phyloP scores from a whole-genome alignment of 2,888 invertebrate species.

The Heliconius sara region DNA sequence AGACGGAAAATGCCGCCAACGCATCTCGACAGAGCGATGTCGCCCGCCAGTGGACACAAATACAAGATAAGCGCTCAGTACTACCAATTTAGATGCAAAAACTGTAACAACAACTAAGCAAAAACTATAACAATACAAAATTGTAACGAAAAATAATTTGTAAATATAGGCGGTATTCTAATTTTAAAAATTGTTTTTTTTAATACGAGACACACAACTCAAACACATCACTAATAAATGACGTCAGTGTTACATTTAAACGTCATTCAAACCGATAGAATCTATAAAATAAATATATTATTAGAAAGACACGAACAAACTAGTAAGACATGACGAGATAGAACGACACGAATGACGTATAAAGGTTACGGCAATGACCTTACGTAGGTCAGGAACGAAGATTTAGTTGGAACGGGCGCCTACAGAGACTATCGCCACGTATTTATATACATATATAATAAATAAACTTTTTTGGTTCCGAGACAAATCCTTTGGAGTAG shows the following conservation, averaged over 20 bases:
- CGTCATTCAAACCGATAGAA: neutral
- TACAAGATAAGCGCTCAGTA: neutral
- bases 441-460: neutral
- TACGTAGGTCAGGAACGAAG: conserved; percentile 20
- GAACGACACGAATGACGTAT: conserved; percentile 2
- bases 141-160: neutral
- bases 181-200: neutral
- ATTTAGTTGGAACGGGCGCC: neutral
- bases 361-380: conserved; percentile 21
- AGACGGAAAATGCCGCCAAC: neutral
- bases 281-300: neutral
- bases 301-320: neutral
- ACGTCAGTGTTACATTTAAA: neutral
- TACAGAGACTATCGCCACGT: neutral
- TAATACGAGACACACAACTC: neutral
- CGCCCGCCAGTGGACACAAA: neutral
- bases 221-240: neutral
- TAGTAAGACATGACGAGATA: neutral
- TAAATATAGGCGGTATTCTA: neutral
- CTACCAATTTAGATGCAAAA: too few species aligned
- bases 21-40: neutral
- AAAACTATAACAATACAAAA: neutral
- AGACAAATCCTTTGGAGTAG: neutral
- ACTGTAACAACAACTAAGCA: neutral
- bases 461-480: conserved; percentile 1